These are phyloP conservation scores for Fundulus diaphanus DNA, from an alignment of 2,797 vertebrate species.

Conservation along the genomic window DNA sequence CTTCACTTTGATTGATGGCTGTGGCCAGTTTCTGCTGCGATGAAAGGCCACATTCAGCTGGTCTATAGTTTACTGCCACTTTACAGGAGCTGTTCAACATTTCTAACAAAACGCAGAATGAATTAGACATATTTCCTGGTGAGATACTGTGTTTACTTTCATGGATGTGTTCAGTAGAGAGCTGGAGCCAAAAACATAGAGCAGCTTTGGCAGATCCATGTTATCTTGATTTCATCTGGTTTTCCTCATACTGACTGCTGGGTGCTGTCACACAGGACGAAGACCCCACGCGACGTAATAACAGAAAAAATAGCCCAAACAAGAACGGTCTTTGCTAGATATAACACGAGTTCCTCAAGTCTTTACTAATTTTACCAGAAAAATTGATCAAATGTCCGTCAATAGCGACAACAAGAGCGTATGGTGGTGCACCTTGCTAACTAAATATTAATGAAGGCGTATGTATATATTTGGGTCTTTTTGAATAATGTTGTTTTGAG, in stretches of 20 bases:
- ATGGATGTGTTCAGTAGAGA: slow-evolving; percentile 2
- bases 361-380: not conserved
- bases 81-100: not conserved
- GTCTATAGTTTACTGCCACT: not conserved
- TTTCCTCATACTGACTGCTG: not conserved
- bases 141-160: not conserved
- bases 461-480: not conserved
- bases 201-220: not conserved
- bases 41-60: not conserved
- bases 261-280: no score
- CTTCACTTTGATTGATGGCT: no score
- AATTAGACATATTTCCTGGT: not conserved
- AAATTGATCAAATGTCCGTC: not conserved
- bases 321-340: no score
- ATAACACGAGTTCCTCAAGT: not conserved
- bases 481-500: not conserved
- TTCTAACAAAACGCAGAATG: not conserved
- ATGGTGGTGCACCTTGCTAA: no score
- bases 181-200: not conserved
- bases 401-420: no score
- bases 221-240: not conserved
- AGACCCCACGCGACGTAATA: not conserved
- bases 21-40: no score
- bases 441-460: not conserved
- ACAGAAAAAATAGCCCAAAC: no score